Percentiles rank a stretch among this genome's conserved stretches.
Conservation (phyloP, 2,888 invertebrate genomes). For the Nezara viridula region DNA sequence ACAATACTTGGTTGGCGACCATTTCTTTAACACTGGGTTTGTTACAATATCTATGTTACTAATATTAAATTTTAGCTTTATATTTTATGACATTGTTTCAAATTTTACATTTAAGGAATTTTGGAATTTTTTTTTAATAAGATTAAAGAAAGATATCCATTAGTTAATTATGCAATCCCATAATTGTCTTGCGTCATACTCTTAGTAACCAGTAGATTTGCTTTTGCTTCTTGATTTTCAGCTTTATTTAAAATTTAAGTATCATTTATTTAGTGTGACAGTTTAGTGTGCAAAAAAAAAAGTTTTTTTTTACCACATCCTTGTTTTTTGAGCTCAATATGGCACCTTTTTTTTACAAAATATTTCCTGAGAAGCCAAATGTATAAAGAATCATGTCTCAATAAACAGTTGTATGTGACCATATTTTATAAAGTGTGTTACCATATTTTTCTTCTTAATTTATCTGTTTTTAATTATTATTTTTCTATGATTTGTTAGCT, state of each 20-base stretch:
- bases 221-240: conserved; percentile 65
- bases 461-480: not conserved
- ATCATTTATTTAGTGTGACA: conserved; percentile 64
- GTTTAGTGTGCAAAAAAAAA: conserved; percentile 60
- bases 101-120: conserved; percentile 46
- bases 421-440: conserved; percentile 65
- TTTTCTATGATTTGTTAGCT: conserved; percentile 16
- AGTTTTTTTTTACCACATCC: conserved; percentile 59
- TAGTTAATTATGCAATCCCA: conserved; percentile 37
- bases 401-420: conserved; percentile 66
- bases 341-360: conserved; percentile 63
- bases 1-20: conserved; percentile 58
- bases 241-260: conserved; percentile 65
- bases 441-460: conserved; percentile 31
- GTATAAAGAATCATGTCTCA: conserved; percentile 65
- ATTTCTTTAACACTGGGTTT: conserved; percentile 62
- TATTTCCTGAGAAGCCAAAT: conserved; percentile 64
- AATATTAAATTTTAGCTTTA: conserved; percentile 55
- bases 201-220: conserved; percentile 65
- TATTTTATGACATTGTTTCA: conserved; percentile 59
- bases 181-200: conserved; percentile 65
- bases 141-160: conserved; percentile 47
- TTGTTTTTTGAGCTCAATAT: conserved; percentile 64
- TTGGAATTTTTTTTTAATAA: not conserved
- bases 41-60: conserved; percentile 61